Evolutionary conservation across 2,113 vertebrate genomes (phyloP).

Genomic region (Brevimyrus niger): DNA sequence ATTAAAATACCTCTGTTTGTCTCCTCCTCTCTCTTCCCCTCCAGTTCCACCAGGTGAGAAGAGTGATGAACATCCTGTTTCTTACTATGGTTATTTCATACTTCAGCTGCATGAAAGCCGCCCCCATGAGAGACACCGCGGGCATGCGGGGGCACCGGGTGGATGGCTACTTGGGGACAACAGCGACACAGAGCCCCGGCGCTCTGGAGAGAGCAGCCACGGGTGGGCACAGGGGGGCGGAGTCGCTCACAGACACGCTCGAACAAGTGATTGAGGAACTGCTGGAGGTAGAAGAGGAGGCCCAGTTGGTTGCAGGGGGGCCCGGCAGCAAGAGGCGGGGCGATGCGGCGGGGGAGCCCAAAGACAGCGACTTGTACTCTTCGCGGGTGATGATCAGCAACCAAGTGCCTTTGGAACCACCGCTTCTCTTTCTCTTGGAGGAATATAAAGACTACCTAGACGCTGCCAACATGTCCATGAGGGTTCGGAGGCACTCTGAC

Average conservation of each 20-base stretch:
- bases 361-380: slow-evolving; percentile 92
- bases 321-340: slow-evolving; percentile 52
- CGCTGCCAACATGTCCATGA: slow-evolving; percentile 98
- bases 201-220: slow-evolving; percentile 80
- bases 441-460: slow-evolving; percentile 99
- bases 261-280: slow-evolving; percentile 97
- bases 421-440: slow-evolving; percentile 97
- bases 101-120: slow-evolving; percentile 99
- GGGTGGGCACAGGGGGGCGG: slow-evolving; percentile 66
- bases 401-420: slow-evolving; percentile 99
- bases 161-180: slow-evolving; percentile 83
- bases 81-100: slow-evolving; percentile 99
- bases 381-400: slow-evolving; percentile 97
- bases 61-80: slow-evolving; percentile 99
- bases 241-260: slow-evolving; percentile 87
- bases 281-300: slow-evolving; percentile 74
- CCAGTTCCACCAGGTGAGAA: slow-evolving; percentile 99
- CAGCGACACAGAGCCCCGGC: slow-evolving; percentile 74
- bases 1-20: slow-evolving; percentile 33
- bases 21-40: slow-evolving; percentile 29
- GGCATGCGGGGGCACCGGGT: slow-evolving; percentile 84
- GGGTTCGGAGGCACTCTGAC: slow-evolving; percentile 94
- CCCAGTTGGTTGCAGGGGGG: slow-evolving; percentile 63
- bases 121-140: slow-evolving; percentile 92
- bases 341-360: slow-evolving; percentile 64